Evolutionary conservation across 2,888 invertebrate species (phyloP).

Genomic region (Dryobota labecula): DNA sequence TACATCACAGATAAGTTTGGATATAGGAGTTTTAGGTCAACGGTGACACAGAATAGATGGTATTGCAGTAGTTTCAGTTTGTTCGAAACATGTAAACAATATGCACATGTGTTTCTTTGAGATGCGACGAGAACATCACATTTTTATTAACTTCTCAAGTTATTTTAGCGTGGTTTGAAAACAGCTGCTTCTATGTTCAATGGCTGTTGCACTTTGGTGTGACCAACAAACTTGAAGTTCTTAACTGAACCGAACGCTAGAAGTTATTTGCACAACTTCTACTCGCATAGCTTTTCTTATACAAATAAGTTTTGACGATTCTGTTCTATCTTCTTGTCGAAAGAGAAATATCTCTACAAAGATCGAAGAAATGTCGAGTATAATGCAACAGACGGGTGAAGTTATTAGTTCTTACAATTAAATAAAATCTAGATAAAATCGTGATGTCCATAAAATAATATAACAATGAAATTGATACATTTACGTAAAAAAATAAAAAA

Average conservation of each 20-base stretch:
- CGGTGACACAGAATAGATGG: constrained; percentile 48
- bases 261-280: not conserved
- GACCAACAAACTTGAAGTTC: constrained; percentile 2
- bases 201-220: constrained; percentile 22
- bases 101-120: constrained; percentile 33
- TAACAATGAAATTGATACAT: too few species aligned
- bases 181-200: constrained; percentile 29
- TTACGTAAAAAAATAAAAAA: too few species aligned
- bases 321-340: not conserved
- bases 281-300: not conserved
- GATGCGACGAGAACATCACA: constrained; percentile 5
- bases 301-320: not conserved
- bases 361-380: not conserved
- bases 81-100: constrained; percentile 29
- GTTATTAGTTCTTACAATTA: not conserved
- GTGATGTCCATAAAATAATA: too few species aligned
- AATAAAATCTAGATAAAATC: too few species aligned
- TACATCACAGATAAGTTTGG: constrained; percentile 84
- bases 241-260: not conserved
- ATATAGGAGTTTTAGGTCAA: constrained; percentile 84
- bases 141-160: constrained; percentile 26
- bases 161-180: constrained; percentile 16
- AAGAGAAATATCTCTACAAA: not conserved
- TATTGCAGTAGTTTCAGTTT: constrained; percentile 60
- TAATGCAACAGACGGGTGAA: not conserved